Evolutionary conservation across 2,797 vertebrate species (phyloP), one percentile per base, ranked within the genome.

Genomic region (Hypotaenidia okinawae): DNA sequence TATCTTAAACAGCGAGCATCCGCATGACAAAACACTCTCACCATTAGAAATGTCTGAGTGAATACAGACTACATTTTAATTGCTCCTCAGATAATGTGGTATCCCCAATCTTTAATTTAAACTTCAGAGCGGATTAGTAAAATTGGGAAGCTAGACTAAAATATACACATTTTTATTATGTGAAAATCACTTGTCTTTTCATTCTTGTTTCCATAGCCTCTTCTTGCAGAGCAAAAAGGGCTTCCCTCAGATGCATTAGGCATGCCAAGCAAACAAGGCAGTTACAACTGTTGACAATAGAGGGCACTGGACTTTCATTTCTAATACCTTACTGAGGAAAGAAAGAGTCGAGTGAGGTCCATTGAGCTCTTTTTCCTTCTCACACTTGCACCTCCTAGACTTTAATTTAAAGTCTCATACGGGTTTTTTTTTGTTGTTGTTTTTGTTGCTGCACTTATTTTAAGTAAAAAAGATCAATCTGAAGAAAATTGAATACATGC

Each of bases 291-390:
- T 27, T 90, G 82, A 74, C 91, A 70, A 95, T 11, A 94, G 89
- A 93, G 87, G 87, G 92, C 96, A 95, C 96, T 94, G 66, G 89
- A 91, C 87, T 97, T 88, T 91, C 37, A 87, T 87, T 86, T 95
- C 79, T 88, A 21, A 19, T 47, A 37, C 11, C 49, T 91, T 77
- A 83, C 24, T 43, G 11, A 58, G 63, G 51, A 25, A 69, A 63
- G 91, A 84, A 52, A 45, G 24, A 95, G 75, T 70, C n/a, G 28
- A 63, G 43, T 58, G 32, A 77, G 12, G 52, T 75, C 27, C 24
- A 21, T 66, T 85, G 79, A 66, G 5, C 55, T 86, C 22, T 89
- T 94, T 80, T 93, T 81, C 8, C 10, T 51, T 75, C 39, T 94
- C n/a, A 58, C 41, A 64, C 10, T 68, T 59, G 15, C 16, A 74